Evolutionary conservation across 2,113 vertebrate species (phyloP).

Genomic region (Catagonus wagneri): DNA sequence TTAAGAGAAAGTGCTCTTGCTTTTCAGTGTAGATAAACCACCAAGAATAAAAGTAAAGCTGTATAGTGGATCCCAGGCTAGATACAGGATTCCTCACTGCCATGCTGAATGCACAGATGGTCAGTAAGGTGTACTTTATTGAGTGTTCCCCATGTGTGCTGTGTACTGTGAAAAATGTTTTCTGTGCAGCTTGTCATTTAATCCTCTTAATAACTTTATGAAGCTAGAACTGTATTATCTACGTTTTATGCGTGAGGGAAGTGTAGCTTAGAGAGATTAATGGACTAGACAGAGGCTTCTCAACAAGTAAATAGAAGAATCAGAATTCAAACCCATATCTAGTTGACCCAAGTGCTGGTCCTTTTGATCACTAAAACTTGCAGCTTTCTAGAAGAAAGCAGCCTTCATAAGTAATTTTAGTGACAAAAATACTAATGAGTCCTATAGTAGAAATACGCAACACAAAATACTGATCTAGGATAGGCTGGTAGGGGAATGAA

Average conservation of each 20-base stretch:
- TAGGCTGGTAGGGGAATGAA: neutral
- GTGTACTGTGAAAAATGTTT: neutral
- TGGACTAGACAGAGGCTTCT: neutral
- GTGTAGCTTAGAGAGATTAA: neutral
- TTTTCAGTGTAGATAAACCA: neutral
- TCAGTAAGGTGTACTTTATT: neutral
- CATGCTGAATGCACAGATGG: neutral
- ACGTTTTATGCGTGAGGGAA: neutral
- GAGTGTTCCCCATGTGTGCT: neutral
- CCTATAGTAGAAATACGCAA: neutral
- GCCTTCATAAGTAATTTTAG: conserved; percentile 2
- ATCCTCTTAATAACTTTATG: neutral
- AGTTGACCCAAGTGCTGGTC: neutral
- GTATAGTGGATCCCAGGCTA: neutral
- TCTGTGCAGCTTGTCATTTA: neutral
- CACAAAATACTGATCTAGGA: neutral
- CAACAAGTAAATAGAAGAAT: neutral
- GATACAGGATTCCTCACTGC: neutral
- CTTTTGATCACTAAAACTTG: neutral
- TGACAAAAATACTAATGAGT: neutral
- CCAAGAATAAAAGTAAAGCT: neutral
- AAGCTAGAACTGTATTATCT: neutral
- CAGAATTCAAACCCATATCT: conserved; percentile 37
- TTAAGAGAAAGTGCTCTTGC: neutral
- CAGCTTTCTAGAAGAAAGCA: neutral